A percentile compares a stretch with the other conserved stretches of the same genome.
These are phyloP conservation scores for Microcebus griseorufus DNA, from an alignment of 2,113 vertebrate species.

Conservation along the genomic window DNA sequence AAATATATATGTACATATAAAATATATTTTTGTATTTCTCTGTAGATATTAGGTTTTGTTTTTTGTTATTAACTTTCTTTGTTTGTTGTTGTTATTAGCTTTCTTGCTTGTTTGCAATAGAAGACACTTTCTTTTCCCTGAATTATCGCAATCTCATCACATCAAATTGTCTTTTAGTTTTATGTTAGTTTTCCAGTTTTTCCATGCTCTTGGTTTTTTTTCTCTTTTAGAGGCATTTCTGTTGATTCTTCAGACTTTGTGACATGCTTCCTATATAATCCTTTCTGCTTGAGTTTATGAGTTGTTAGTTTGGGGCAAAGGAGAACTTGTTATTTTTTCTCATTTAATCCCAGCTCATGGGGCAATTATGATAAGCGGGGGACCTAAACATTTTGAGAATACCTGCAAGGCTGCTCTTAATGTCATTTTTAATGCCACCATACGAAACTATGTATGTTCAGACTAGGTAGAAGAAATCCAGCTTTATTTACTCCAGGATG, in stretches of 20 bases:
- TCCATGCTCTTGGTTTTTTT: neutral
- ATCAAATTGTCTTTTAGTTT: conserved; percentile 7
- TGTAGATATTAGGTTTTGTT: neutral
- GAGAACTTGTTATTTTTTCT: neutral
- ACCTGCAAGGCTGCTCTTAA: neutral
- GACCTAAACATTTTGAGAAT: neutral
- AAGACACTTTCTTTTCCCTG: neutral
- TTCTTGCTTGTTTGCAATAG: neutral
- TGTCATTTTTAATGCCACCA: neutral
- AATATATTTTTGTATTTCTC: neutral
- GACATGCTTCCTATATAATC: neutral
- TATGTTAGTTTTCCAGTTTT: neutral
- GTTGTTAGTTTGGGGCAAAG: neutral
- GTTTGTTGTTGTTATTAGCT: neutral
- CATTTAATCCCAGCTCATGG: neutral
- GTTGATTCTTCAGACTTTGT: neutral
- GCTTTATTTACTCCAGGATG: neutral
- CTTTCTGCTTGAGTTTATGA: neutral
- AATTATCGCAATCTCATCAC: conserved; percentile 1
- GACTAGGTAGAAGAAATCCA: neutral
- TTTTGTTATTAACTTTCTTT: neutral
- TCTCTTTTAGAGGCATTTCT: neutral
- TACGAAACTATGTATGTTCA: neutral
- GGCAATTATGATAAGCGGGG: neutral
- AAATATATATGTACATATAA: neutral